phyloP scores from a whole-genome alignment of 2,113 vertebrate genomes.

The Silurus asotus region DNA sequence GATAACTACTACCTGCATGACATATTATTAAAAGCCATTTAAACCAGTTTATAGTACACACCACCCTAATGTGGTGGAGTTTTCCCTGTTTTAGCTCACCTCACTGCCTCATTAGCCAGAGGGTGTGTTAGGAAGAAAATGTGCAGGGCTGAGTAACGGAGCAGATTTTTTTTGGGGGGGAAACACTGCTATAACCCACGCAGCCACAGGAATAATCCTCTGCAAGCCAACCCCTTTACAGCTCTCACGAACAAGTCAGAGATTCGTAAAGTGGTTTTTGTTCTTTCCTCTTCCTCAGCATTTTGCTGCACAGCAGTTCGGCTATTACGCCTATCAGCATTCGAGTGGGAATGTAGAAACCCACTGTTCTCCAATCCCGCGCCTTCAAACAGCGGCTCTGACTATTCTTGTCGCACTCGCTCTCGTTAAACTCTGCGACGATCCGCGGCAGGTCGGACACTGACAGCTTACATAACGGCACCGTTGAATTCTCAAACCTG shows the following conservation, averaged over 20 bases:
- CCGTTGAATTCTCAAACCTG: not conserved
- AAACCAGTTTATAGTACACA: conserved; percentile 8
- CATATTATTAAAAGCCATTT: conserved; percentile 26
- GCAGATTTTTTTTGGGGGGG: not conserved
- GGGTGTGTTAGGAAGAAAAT: conserved; percentile 4
- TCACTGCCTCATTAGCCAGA: conserved; percentile 9
- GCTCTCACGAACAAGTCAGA: conserved; percentile 1
- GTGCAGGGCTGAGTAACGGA: not conserved
- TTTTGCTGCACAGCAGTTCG: conserved; percentile 20
- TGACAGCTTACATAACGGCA: not conserved
- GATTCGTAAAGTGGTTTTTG: not conserved
- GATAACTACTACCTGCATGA: conserved; percentile 6
- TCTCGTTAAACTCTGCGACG: not conserved
- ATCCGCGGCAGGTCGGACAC: not conserved
- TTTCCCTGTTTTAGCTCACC: not conserved
- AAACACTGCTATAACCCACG: not conserved
- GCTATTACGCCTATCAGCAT: not conserved
- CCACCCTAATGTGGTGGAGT: conserved; percentile 17
- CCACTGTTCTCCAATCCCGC: not conserved
- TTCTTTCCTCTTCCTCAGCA: not conserved
- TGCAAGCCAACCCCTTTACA: not conserved
- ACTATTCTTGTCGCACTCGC: not conserved
- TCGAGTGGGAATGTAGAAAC: not conserved
- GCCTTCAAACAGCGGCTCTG: not conserved
- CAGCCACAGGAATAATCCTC: not conserved